A percentile compares a stretch with the other conserved stretches of the same genome.
phyloP scores from a whole-genome alignment of 2,113 vertebrate genomes.

The Microcebus murinus region DNA sequence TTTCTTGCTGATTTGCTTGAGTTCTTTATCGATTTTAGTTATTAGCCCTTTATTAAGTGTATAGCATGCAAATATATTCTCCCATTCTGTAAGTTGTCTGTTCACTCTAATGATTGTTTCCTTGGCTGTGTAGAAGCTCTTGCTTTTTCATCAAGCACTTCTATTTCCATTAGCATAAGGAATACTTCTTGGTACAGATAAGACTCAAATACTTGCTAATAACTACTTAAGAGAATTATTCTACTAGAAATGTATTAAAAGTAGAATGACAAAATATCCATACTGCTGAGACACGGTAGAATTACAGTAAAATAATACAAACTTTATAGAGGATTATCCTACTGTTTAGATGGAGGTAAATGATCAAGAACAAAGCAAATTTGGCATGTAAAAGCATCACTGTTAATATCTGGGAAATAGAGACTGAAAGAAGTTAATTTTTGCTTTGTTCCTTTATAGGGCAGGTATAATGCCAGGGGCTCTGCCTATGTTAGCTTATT shows the following conservation, averaged over 20 bases:
- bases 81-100: no score
- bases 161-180: not conserved
- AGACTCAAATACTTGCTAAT: constrained; percentile 21
- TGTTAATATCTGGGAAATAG: not conserved
- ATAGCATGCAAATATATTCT: no score
- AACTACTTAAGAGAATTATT: constrained; percentile 36
- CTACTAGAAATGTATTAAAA: constrained; percentile 10
- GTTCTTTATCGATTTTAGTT: no score
- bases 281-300: not conserved
- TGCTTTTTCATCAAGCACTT: not conserved
- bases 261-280: not conserved
- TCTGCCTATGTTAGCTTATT: not conserved
- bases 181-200: not conserved
- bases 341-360: not conserved
- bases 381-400: not conserved
- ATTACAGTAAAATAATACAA: not conserved
- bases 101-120: no score
- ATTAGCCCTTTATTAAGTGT: no score
- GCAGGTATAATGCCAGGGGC: not conserved
- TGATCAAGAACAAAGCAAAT: not conserved
- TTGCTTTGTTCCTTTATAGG: not conserved
- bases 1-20: no score
- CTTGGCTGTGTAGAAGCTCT: no score
- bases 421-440: not conserved
- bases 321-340: not conserved